Conservation (phyloP, 2,888 invertebrate genomes). For the Flabesymbios commensalis region DNA sequence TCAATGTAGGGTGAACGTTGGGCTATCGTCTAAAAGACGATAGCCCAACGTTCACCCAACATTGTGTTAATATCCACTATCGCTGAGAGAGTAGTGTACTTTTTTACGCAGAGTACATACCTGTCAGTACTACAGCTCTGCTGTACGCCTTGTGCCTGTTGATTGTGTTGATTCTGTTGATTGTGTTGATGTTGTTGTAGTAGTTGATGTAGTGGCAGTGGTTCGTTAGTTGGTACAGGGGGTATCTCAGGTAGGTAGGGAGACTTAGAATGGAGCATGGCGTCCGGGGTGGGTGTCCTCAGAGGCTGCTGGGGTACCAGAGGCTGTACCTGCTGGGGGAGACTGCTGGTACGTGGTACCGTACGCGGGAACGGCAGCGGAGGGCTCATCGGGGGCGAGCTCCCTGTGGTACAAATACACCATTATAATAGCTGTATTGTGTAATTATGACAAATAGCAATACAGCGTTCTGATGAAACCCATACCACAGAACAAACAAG, state of each 20-base stretch:
- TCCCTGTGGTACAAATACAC: too few relatives aligned
- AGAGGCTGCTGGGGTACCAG: slow-evolving; percentile 5
- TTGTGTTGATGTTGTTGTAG: slow-evolving; percentile 2
- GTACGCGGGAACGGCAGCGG: slow-evolving; percentile 33
- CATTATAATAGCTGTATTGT: too few relatives aligned
- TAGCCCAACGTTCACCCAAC: too few relatives aligned
- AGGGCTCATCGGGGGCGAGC: slow-evolving; percentile 15
- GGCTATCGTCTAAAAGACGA: too few relatives aligned
- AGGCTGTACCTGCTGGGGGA: slow-evolving; percentile 20
- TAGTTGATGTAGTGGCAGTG: background rate
- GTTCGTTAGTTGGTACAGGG: background rate
- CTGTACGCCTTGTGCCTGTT: background rate
- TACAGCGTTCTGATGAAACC: too few relatives aligned
- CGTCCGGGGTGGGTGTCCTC: background rate
- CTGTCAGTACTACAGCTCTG: slow-evolving; percentile 22
- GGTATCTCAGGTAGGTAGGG: background rate
- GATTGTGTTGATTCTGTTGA: background rate
- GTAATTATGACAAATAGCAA: too few relatives aligned
- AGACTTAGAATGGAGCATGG: background rate
- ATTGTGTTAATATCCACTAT: too few relatives aligned
- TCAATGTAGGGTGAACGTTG: too few relatives aligned
- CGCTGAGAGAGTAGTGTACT: too few relatives aligned
- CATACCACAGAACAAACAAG: too few relatives aligned
- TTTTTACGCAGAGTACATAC: slow-evolving; percentile 13
- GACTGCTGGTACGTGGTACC: slow-evolving; percentile 32